A percentile compares a stretch with the other conserved stretches of the same genome.
phyloP scores from a whole-genome alignment of 2,888 invertebrate genomes.

The Nipponacmea schrenckii region DNA sequence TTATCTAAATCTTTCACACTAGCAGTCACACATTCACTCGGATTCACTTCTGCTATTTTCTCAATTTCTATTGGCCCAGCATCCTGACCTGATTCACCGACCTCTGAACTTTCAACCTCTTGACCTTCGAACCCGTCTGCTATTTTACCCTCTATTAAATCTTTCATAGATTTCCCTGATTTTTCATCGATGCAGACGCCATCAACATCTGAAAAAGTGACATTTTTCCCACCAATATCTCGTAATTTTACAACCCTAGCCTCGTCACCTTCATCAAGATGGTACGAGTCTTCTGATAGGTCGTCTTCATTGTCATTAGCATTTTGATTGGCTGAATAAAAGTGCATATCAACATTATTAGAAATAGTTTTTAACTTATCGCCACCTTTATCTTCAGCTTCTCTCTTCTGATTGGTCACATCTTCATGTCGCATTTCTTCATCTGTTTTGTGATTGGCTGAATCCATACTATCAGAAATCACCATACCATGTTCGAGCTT shows the following conservation, averaged over 20 bases:
- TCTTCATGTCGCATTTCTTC: constrained; percentile 31
- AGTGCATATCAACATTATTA: constrained; percentile 30
- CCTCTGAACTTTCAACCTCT: constrained; percentile 10
- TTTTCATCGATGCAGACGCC: constrained; percentile 12
- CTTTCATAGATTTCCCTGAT: constrained; percentile 19
- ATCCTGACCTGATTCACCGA: constrained; percentile 13
- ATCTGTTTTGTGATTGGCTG: constrained; percentile 26
- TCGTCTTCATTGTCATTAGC: constrained; percentile 64
- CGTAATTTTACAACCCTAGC: constrained; percentile 14
- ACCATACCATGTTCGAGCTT: constrained; percentile 47
- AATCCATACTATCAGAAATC: constrained; percentile 35
- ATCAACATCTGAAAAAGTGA: constrained; percentile 21
- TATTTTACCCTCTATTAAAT: constrained; percentile 9
- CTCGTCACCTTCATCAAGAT: constrained; percentile 18
- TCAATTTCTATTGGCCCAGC: not conserved
- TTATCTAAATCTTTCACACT: constrained; percentile 28
- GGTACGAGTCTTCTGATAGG: constrained; percentile 31
- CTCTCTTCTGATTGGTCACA: constrained; percentile 25
- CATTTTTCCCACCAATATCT: constrained; percentile 15
- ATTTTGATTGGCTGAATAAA: constrained; percentile 65
- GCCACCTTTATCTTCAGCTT: constrained; percentile 42
- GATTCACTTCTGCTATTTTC: constrained; percentile 20
- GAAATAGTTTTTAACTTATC: constrained; percentile 26
- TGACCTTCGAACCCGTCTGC: constrained; percentile 2
- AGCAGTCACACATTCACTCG: constrained; percentile 38